Conservation (phyloP, 2,113 vertebrate genomes). For the Rhabdornis inornatus region DNA sequence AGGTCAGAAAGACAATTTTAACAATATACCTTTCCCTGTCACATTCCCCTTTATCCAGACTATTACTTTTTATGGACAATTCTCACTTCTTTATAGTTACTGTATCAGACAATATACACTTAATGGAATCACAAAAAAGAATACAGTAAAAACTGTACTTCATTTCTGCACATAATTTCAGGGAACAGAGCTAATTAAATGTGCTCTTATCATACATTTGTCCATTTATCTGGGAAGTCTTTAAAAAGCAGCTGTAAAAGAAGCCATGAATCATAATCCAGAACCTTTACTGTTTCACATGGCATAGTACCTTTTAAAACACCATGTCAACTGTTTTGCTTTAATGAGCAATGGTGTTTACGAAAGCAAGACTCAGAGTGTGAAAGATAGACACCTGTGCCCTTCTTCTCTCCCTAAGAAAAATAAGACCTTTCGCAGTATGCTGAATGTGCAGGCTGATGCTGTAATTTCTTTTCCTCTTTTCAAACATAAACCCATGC, state of each 20-base stretch:
- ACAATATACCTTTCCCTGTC: constrained; percentile 6
- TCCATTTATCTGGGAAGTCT: constrained; percentile 20
- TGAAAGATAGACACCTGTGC: neutral
- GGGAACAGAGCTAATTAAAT: constrained; percentile 45
- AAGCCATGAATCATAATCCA: neutral
- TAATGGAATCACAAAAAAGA: constrained; percentile 22
- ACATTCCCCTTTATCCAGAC: constrained; percentile 35
- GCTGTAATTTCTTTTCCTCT: neutral
- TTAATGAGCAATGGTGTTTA: neutral
- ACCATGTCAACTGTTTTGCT: neutral
- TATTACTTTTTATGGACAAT: constrained; percentile 58
- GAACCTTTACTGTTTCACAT: neutral
- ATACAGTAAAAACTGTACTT: constrained; percentile 34
- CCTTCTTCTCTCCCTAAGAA: neutral
- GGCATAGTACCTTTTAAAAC: neutral
- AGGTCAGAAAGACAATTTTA: constrained; percentile 21
- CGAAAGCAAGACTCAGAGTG: neutral
- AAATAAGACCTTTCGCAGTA: neutral
- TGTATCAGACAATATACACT: constrained; percentile 23
- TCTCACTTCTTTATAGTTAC: constrained; percentile 42
- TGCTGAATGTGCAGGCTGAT: neutral
- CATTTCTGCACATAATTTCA: constrained; percentile 49
- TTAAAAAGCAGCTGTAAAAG: constrained; percentile 28
- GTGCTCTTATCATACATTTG: constrained; percentile 23
- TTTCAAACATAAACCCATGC: neutral